phyloP scores from a whole-genome alignment of 92 coral and sea anemone species.

The Desmophyllum pertusum region DNA sequence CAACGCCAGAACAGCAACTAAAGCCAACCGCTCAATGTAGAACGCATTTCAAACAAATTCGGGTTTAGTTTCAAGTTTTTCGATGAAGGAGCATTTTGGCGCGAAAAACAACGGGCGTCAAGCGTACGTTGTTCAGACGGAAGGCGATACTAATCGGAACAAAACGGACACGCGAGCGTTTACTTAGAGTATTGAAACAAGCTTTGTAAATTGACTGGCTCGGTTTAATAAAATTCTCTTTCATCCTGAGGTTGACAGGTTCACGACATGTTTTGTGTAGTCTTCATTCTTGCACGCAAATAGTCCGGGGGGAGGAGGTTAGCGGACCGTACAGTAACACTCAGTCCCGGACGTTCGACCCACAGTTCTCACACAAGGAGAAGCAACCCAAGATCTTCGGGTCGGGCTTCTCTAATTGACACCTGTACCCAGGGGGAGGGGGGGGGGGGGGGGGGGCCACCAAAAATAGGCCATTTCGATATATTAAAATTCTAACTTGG shows the following conservation, averaged over 20 bases:
- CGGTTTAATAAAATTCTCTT: background rate
- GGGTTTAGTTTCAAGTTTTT: background rate
- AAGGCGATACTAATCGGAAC: background rate
- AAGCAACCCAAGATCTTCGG: no score
- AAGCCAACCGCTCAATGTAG: background rate
- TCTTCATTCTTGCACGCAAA: conserved; percentile 6
- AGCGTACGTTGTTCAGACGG: background rate
- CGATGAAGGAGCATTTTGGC: background rate
- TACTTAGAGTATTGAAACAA: background rate
- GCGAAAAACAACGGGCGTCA: background rate
- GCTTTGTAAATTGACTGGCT: background rate
- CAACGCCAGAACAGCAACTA: background rate
- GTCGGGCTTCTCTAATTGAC: no score
- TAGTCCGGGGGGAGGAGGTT: background rate
- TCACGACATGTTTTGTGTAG: background rate
- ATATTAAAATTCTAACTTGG: no score
- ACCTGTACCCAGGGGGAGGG: no score
- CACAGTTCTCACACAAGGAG: no score
- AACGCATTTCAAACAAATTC: background rate
- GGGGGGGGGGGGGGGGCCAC: no score
- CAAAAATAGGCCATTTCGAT: no score
- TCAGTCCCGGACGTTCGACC: no score
- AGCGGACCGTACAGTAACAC: background rate
- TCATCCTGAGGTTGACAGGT: background rate
- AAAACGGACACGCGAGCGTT: background rate